Evolutionary conservation across 2,797 vertebrate genomes (phyloP).

Genomic region (Coregonus suidteri): DNA sequence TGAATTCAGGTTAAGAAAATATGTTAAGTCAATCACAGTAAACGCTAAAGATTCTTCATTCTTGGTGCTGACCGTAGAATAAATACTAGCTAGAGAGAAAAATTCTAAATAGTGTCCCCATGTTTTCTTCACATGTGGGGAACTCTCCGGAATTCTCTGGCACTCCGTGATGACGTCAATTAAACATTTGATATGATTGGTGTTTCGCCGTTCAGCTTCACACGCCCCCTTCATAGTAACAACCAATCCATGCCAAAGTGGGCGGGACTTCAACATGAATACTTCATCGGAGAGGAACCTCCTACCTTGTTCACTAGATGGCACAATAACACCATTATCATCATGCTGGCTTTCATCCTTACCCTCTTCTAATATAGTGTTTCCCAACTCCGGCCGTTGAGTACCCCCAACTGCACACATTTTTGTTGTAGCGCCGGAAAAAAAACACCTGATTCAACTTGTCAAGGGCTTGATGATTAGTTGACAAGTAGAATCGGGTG

Average conservation of each 20-base stretch:
- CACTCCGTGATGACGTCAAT: constrained; percentile 54
- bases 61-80: neutral
- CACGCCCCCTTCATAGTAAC: neutral
- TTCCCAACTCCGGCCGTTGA: too few species aligned
- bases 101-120: neutral
- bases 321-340: neutral
- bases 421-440: too few species aligned
- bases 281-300: neutral
- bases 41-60: neutral
- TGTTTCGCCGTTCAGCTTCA: neutral
- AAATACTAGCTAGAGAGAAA: neutral
- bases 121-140: constrained; percentile 60
- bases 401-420: too few species aligned
- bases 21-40: neutral
- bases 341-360: too few species aligned
- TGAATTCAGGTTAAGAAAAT: neutral
- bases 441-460: too few species aligned
- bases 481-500: too few species aligned
- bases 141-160: neutral
- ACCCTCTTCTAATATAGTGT: too few species aligned
- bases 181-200: neutral
- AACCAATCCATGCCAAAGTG: neutral
- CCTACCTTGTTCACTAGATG: constrained; percentile 34
- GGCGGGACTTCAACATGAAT: neutral
- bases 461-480: too few species aligned